Base-by-base conservation (phyloP, 1,140 invertebrate genomes). In the Drosophila burlai region DNA sequence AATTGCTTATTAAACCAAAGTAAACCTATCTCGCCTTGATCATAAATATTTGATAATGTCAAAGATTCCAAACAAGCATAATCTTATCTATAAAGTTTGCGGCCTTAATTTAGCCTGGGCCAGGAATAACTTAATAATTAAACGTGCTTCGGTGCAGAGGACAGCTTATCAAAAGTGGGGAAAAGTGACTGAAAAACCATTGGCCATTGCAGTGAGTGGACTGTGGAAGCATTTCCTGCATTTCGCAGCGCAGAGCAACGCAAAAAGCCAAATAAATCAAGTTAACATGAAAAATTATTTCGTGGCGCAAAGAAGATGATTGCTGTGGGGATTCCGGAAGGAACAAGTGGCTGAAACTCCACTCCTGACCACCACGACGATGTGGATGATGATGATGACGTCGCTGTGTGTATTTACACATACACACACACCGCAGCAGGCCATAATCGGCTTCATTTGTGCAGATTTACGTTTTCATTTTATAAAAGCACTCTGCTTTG, bases 381-480 rank as follows among this genome's bases (percentile, higher is more conserved):
- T 29, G 67, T 10, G 21, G 52, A 16, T 46, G 72, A 9, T 21
- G 36, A 42, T 65, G 63, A 45, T 49, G 52, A 43, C 6, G 50
- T 49, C 7, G 29, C 60, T 18, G 43, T 24, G 13, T 38, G 47
- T 36, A 55, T 62, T 40, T 75, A 10, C 42, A 38, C 9, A 49
- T 31, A 54, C 9, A 49, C 50, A 54, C n/a, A 38, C 16, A 11
- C 36, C 55, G 42, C 38, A 58, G 34, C 9, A 18, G 31, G 38
- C 42, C 57, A 55, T 80, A 80, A 80, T 80, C 77, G 76, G 77
- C 57, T 80, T 80, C 46, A 80, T 80, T 80, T 79, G 68, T 45
- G 55, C 60, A 43, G 68, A 80, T 80, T 80, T 59, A 52, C 52
- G 67, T 54, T 79, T 65, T 61, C 68, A 40, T 38, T 50, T 78